A percentile compares a stretch with the other conserved stretches of the same genome.
phyloP scores from a whole-genome alignment of 1,140 invertebrate species.

The Drosophila yakuba region DNA sequence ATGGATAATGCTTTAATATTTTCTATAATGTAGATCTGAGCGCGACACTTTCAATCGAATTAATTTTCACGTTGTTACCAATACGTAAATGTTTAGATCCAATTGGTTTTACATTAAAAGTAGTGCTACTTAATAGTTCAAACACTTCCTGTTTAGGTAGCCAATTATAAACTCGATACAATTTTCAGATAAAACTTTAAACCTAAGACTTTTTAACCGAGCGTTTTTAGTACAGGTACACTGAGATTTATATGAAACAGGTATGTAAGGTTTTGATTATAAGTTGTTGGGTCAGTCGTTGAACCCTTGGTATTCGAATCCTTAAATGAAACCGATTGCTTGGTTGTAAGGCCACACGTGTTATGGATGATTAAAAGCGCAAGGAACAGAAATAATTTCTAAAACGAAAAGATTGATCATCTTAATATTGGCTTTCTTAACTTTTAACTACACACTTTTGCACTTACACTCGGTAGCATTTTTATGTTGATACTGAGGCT shows the following conservation, averaged over 20 bases:
- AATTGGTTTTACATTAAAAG: too few species aligned
- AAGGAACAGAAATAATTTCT: background rate
- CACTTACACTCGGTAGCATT: conserved; percentile 14
- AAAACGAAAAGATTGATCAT: background rate
- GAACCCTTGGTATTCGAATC: background rate
- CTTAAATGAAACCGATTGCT: background rate
- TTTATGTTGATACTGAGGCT: conserved; percentile 5
- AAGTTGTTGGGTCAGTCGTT: background rate
- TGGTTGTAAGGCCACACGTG: background rate
- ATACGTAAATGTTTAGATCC: background rate
- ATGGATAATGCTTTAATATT: too few species aligned
- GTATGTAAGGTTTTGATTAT: background rate
- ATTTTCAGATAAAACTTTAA: too few species aligned
- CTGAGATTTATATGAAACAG: background rate
- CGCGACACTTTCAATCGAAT: background rate
- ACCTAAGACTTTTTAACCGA: background rate
- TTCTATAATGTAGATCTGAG: too few species aligned
- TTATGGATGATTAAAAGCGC: background rate
- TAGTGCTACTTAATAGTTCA: too few species aligned
- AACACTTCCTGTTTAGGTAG: too few species aligned
- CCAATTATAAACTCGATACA: background rate
- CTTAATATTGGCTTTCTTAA: background rate
- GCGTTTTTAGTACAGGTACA: conserved; percentile 1
- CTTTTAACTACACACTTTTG: too few species aligned
- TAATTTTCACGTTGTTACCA: background rate